A percentile compares a stretch with the other conserved stretches of the same genome.
These are phyloP conservation scores for Zhuqinia jingwanae DNA, from an alignment of 2,888 invertebrate species.

Conservation along the genomic window DNA sequence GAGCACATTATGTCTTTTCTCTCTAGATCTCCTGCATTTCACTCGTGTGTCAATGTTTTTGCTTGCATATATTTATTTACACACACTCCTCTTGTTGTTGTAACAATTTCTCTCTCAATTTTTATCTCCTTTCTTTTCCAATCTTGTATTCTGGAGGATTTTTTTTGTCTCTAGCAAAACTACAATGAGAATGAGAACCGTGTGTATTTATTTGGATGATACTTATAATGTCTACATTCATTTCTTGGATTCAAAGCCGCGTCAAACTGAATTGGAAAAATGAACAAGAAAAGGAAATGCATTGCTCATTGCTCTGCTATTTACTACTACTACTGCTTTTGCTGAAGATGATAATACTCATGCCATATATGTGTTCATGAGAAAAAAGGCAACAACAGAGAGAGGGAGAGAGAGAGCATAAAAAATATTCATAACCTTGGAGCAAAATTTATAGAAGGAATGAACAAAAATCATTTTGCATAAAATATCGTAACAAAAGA, in stretches of 20 bases:
- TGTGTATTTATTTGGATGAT: not conserved
- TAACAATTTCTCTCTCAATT: conserved; percentile 30
- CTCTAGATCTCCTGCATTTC: not conserved
- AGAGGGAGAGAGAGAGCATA: too few relatives aligned
- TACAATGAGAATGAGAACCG: not conserved
- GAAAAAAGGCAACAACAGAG: conserved; percentile 41
- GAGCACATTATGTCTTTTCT: not conserved
- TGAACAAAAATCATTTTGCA: conserved; percentile 41
- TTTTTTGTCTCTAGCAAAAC: not conserved
- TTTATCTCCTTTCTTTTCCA: conserved; percentile 29
- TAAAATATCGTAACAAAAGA: conserved; percentile 25
- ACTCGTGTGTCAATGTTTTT: not conserved
- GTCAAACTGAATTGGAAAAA: conserved; percentile 9
- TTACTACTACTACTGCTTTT: too few relatives aligned
- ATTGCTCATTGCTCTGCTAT: too few relatives aligned
- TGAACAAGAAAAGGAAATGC: not conserved
- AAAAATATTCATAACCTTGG: conserved; percentile 15
- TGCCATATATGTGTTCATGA: conserved; percentile 46
- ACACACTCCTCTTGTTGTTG: not conserved
- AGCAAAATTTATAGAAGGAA: not conserved
- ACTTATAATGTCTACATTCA: conserved; percentile 45
- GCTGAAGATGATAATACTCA: conserved; percentile 5
- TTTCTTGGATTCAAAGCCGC: conserved; percentile 13
- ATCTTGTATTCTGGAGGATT: not conserved
- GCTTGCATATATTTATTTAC: not conserved